These are phyloP conservation scores for Epizoanthus ramosus DNA, from an alignment of 92 coral and sea anemone genomes.

Conservation along the genomic window DNA sequence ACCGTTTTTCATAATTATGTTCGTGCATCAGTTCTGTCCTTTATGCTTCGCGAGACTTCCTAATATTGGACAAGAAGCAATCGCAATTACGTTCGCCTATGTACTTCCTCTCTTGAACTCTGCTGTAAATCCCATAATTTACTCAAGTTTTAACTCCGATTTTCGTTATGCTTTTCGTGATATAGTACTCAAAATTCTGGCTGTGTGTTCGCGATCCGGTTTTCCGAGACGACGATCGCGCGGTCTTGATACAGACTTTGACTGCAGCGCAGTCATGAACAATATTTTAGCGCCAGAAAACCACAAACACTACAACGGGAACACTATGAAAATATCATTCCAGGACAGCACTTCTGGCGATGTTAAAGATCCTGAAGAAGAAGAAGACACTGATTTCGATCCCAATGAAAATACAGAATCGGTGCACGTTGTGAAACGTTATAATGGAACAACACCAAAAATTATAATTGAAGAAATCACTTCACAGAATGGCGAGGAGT, in stretches of 20 bases:
- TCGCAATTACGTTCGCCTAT: constrained; percentile 83
- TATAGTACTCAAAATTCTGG: constrained; percentile 56
- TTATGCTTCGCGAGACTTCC: constrained; percentile 53
- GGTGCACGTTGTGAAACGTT: not conserved
- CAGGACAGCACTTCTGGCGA: constrained; percentile 12
- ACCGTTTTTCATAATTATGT: constrained; percentile 84
- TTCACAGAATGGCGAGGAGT: constrained; percentile 58
- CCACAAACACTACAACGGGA: constrained; percentile 27
- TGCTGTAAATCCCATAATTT: constrained; percentile 91
- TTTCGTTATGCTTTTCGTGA: constrained; percentile 87
- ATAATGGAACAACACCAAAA: constrained; percentile 69
- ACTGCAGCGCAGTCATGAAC: constrained; percentile 22
- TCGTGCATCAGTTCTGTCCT: constrained; percentile 75
- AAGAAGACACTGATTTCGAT: constrained; percentile 10
- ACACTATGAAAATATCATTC: not conserved
- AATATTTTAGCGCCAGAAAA: not conserved
- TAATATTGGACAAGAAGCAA: constrained; percentile 56
- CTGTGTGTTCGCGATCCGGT: constrained; percentile 6
- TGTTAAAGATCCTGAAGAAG: constrained; percentile 10
- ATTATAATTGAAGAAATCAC: constrained; percentile 73
- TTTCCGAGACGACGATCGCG: not conserved
- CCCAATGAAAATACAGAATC: constrained; percentile 10
- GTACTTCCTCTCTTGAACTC: constrained; percentile 90
- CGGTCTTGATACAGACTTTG: constrained; percentile 28
- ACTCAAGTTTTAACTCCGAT: constrained; percentile 93